A percentile compares a stretch with the other conserved stretches of the same genome.
These are phyloP conservation scores for Anser brachyrhynchus DNA, from an alignment of 2,113 vertebrate species.

Conservation along the genomic window DNA sequence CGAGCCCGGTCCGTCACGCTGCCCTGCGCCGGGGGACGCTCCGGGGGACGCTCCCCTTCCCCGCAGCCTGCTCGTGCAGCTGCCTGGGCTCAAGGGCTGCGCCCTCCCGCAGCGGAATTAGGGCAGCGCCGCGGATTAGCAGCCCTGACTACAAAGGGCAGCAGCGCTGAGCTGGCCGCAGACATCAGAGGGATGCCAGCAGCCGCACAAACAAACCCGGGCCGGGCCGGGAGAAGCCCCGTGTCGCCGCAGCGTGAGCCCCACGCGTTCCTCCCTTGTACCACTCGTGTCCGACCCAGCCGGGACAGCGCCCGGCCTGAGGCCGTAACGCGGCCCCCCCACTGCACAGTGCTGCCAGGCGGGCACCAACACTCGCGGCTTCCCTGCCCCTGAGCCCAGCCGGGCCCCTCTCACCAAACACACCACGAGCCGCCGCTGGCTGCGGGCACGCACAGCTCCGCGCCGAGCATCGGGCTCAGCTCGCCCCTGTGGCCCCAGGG, in stretches of 20 bases:
- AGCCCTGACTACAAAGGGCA: not conserved
- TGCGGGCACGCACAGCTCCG: accelerated
- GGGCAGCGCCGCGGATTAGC: slow-evolving; percentile 11
- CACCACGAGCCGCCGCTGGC: accelerated
- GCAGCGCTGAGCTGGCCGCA: not conserved
- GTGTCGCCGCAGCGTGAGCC: accelerated
- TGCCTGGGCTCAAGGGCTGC: not conserved
- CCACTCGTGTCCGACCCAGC: not conserved
- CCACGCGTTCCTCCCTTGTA: accelerated
- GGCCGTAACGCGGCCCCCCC: not conserved
- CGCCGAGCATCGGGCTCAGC: not conserved
- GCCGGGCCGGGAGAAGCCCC: accelerated
- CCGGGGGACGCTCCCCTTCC: not conserved
- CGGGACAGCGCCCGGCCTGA: not conserved
- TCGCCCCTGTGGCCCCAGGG: not conserved
- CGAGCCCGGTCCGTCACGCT: no score
- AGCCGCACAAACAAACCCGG: not conserved
- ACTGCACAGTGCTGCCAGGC: not conserved
- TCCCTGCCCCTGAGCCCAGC: accelerated
- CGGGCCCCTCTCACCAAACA: not conserved
- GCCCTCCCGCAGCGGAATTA: not conserved
- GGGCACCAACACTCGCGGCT: not conserved
- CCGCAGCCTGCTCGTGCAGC: not conserved
- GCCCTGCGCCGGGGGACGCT: no score
- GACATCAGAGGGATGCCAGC: not conserved